A percentile compares a stretch with the other conserved stretches of the same genome.
phyloP scores from a whole-genome alignment of 2,888 invertebrate species.

The Furcula furcula region DNA sequence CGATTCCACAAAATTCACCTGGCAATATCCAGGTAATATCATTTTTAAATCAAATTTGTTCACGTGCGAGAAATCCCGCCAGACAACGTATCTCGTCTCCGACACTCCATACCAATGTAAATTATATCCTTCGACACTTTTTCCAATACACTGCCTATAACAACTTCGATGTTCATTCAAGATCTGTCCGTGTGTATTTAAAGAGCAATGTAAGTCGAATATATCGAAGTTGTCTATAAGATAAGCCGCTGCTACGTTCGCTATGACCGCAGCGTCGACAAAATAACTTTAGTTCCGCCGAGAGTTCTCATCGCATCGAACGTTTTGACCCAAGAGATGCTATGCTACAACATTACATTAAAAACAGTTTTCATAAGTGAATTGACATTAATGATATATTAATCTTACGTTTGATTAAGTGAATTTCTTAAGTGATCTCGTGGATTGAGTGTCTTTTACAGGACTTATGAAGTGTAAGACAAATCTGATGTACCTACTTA shows the following conservation, averaged over 20 bases:
- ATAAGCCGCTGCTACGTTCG: constrained; percentile 24
- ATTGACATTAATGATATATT: background rate
- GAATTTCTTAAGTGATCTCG: constrained; percentile 6
- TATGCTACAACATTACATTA: constrained; percentile 14
- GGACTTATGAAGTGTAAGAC: constrained; percentile 10
- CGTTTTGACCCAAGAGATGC: constrained; percentile 33
- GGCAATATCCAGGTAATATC: constrained; percentile 62
- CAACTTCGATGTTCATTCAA: background rate
- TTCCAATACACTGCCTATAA: constrained; percentile 26
- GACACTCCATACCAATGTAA: constrained; percentile 28
- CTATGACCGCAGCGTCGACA: constrained; percentile 46
- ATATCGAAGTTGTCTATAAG: constrained; percentile 32
- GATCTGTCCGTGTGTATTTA: constrained; percentile 7
- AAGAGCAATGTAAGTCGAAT: constrained; percentile 44
- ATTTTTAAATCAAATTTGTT: constrained; percentile 69
- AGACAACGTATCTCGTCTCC: constrained; percentile 49
- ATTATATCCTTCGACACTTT: constrained; percentile 12
- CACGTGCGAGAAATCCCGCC: constrained; percentile 65
- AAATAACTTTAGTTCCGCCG: constrained; percentile 69
- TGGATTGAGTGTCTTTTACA: constrained; percentile 10
- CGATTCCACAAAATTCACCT: constrained; percentile 48
- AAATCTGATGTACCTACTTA: too few relatives aligned
- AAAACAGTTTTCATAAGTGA: constrained; percentile 23
- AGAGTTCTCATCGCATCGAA: constrained; percentile 54
- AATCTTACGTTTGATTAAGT: background rate